phyloP scores from a whole-genome alignment of 2,888 invertebrate species.

The Oscheius sp. region DNA sequence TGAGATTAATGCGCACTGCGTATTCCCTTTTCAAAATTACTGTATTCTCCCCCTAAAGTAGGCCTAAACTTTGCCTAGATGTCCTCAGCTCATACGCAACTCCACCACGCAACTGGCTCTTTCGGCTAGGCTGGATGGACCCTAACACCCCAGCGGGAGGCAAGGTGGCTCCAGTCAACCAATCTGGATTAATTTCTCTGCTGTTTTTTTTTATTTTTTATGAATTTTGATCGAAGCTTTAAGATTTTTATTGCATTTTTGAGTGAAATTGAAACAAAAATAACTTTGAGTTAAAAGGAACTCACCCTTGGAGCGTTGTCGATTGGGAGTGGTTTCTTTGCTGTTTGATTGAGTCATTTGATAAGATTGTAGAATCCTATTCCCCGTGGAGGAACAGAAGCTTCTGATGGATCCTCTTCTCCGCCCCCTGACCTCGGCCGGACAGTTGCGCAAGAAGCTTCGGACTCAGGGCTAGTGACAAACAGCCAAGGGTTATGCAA shows the following conservation, averaged over 20 bases:
- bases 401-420: background rate
- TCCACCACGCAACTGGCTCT: no score
- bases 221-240: no score
- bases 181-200: no score
- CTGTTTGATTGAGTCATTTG: background rate
- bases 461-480: background rate
- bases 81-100: no score
- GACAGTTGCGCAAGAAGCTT: conserved; percentile 14
- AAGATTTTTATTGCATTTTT: no score
- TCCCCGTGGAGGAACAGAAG: background rate
- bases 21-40: no score
- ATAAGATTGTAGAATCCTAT: background rate
- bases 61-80: no score
- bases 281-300: background rate
- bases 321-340: conserved; percentile 22
- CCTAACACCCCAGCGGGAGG: background rate
- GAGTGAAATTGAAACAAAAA: no score
- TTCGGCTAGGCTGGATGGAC: no score
- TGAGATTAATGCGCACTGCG: no score
- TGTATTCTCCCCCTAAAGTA: no score
- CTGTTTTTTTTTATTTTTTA: no score
- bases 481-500: conserved; percentile 20
- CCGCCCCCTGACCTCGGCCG: conserved; percentile 20
- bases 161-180: background rate
- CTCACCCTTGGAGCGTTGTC: conserved; percentile 26